Conservation (phyloP, 2,113 vertebrate species). For the Cyprinodon brontotheroides region DNA sequence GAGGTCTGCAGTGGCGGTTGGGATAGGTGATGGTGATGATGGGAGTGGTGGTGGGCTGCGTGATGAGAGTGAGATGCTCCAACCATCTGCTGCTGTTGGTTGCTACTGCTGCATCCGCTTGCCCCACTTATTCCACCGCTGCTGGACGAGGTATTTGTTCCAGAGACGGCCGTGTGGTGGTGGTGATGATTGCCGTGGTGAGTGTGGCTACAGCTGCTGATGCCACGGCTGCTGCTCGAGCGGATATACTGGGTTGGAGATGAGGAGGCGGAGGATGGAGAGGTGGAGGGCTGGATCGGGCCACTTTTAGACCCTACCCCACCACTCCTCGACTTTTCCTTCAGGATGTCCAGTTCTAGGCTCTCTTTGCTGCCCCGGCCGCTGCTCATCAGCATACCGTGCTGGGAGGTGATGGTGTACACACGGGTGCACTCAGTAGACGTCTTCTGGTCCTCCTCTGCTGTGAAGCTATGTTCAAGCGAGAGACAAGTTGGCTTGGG, state of each 20-base stretch:
- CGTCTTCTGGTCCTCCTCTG: constrained; percentile 84
- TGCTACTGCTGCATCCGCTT: constrained; percentile 46
- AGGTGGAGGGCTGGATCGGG: constrained; percentile 69
- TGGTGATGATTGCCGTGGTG: constrained; percentile 63
- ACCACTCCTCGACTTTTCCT: constrained; percentile 76
- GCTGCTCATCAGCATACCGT: constrained; percentile 86
- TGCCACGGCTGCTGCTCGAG: constrained; percentile 43
- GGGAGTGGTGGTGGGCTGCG: constrained; percentile 66
- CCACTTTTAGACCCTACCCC: constrained; percentile 61
- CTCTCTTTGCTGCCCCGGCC: constrained; percentile 83
- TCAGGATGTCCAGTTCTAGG: constrained; percentile 92
- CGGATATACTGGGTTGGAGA: constrained; percentile 75
- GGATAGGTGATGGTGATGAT: constrained; percentile 76
- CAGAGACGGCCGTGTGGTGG: constrained; percentile 43
- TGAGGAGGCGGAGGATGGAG: constrained; percentile 69
- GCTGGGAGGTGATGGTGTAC: constrained; percentile 92
- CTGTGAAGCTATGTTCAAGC: constrained; percentile 87
- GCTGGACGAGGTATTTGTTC: constrained; percentile 36
- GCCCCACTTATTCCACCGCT: constrained; percentile 40
- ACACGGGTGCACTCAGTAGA: constrained; percentile 81
- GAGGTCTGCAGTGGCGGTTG: constrained; percentile 83
- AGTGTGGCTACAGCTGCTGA: constrained; percentile 50
- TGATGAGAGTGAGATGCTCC: constrained; percentile 60
- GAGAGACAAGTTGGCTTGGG: constrained; percentile 72
- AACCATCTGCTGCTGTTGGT: constrained; percentile 42